A percentile compares a stretch with the other conserved stretches of the same genome.
Conservation (phyloP, 1,140 invertebrate genomes). For the Drosophila quadrilineata region DNA sequence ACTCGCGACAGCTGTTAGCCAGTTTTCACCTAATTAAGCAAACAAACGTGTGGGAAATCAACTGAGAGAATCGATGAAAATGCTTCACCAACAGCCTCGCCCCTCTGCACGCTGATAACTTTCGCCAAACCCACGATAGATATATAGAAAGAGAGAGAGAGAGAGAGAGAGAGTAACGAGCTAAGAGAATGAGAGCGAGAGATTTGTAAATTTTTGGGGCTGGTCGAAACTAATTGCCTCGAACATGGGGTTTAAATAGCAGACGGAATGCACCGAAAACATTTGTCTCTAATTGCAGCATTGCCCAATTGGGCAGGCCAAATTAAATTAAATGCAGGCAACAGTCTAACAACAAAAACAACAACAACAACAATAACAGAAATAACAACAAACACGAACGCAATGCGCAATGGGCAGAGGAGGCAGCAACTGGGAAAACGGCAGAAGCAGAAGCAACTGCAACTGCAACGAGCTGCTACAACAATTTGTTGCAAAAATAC, state of each 20-base stretch:
- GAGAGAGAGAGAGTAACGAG: neutral
- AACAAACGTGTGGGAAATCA: slow-evolving; percentile 76
- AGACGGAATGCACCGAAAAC: slow-evolving; percentile 67
- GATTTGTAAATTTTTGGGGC: neutral
- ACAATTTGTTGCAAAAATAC: slow-evolving; percentile 76
- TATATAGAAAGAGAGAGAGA: neutral
- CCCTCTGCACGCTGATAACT: slow-evolving; percentile 47
- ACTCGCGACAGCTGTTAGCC: slow-evolving; percentile 63
- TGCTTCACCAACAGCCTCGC: neutral
- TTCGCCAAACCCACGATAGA: slow-evolving; percentile 36
- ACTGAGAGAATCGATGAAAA: too few species aligned
- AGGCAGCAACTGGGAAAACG: slow-evolving; percentile 15
- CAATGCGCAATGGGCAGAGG: slow-evolving; percentile 9
- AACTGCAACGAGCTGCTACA: slow-evolving; percentile 28
- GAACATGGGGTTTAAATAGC: slow-evolving; percentile 72
- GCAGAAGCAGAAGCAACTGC: slow-evolving; percentile 33
- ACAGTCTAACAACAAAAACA: slow-evolving; percentile 13
- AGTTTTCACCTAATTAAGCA: slow-evolving; percentile 78
- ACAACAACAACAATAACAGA: neutral
- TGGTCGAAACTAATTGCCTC: slow-evolving; percentile 64
- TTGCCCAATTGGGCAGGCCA: slow-evolving; percentile 74
- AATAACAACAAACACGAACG: too few species aligned
- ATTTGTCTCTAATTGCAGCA: slow-evolving; percentile 75
- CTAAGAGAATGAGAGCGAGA: neutral
- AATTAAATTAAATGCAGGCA: slow-evolving; percentile 76